A percentile compares a stretch with the other conserved stretches of the same genome.
Conservation (phyloP, 2,888 invertebrate species). For the Saturnia pavonia region DNA sequence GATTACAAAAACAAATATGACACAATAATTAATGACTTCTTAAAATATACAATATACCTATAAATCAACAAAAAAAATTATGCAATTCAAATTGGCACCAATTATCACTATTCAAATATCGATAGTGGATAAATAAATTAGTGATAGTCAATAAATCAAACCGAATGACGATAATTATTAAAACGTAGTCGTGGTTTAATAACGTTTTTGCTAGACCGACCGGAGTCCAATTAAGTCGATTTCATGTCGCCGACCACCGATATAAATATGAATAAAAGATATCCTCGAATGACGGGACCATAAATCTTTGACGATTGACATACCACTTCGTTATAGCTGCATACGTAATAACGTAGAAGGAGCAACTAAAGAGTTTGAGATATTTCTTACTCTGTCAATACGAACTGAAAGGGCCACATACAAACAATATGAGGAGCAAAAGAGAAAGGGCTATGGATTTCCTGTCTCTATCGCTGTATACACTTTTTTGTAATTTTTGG, state of each 20-base stretch:
- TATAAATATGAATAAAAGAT: constrained; percentile 68
- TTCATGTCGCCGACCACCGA: constrained; percentile 32
- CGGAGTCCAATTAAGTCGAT: constrained; percentile 49
- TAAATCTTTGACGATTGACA: constrained; percentile 56
- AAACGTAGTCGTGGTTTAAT: constrained; percentile 32
- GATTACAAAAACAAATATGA: no score
- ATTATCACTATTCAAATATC: constrained; percentile 17
- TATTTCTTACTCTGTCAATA: no score
- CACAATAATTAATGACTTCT: no score
- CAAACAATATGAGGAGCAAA: no score
- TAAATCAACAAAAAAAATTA: background rate
- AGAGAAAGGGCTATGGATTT: no score
- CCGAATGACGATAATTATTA: constrained; percentile 36
- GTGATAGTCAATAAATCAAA: constrained; percentile 25
- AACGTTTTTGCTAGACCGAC: constrained; percentile 42
- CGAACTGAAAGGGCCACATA: no score
- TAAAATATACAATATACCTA: background rate
- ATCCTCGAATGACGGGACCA: constrained; percentile 46
- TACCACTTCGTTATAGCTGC: constrained; percentile 29
- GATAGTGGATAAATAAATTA: constrained; percentile 23
- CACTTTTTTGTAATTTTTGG: no score
- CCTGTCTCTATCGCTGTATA: no score
- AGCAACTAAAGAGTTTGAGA: no score
- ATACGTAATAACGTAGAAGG: constrained; percentile 10
- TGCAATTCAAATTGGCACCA: background rate